Evolutionary conservation across 1,140 invertebrate species (phyloP).

Genomic region (Drosophila asahinai): DNA sequence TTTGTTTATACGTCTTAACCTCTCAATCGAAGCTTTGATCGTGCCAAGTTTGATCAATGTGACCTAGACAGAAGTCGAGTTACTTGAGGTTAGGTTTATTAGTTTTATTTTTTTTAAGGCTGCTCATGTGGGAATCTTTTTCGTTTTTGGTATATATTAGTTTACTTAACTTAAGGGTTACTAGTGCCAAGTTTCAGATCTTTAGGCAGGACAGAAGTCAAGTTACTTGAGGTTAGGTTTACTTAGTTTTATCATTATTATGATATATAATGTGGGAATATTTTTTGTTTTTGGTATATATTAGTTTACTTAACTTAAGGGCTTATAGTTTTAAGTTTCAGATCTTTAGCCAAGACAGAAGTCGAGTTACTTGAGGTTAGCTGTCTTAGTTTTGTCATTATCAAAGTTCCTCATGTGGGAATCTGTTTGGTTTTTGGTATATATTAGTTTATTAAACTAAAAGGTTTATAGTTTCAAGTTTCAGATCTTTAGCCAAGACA

Average conservation of each 20-base stretch:
- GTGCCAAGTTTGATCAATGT: background rate
- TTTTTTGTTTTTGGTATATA: too few relatives aligned
- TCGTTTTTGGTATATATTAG: background rate
- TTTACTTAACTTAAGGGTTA: too few relatives aligned
- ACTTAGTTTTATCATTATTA: too few relatives aligned
- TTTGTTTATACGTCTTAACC: background rate
- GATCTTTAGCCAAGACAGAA: background rate
- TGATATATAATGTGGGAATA: too few relatives aligned
- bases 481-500: background rate
- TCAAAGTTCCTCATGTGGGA: background rate
- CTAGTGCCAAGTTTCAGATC: background rate
- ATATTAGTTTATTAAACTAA: too few relatives aligned
- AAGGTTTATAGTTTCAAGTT: background rate
- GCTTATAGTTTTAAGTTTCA: background rate
- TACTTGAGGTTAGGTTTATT: background rate
- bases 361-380: background rate
- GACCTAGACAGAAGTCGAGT: background rate
- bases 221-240: too few relatives aligned
- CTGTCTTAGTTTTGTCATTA: background rate
- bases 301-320: too few relatives aligned
- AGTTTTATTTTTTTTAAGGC: background rate
- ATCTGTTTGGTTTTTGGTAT: background rate
- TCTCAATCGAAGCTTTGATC: background rate
- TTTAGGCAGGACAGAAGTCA: background rate
- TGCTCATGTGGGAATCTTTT: background rate